Conservation (phyloP, 2,888 invertebrate genomes). For the Danaus chrysippus region DNA sequence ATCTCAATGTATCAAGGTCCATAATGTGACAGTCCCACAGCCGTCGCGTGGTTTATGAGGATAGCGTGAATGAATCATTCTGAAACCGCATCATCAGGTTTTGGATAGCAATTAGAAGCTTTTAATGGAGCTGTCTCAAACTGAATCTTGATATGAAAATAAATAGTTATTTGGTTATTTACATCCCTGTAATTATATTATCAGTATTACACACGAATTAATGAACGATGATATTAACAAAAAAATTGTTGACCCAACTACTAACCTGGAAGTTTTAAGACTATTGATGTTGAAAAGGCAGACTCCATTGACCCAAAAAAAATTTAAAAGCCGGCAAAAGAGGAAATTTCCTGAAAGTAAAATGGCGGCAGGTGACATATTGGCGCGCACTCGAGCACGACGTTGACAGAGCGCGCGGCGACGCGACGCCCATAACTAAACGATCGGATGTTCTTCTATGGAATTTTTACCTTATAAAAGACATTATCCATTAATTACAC, state of each 20-base stretch:
- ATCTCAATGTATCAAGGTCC: conserved; percentile 35
- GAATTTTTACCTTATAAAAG: neutral
- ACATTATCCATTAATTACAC: neutral
- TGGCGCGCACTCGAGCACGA: conserved; percentile 44
- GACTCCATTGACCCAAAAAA: conserved; percentile 32
- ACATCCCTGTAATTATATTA: neutral
- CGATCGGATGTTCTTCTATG: conserved; percentile 16
- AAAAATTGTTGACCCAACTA: conserved; percentile 2
- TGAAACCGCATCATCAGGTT: conserved; percentile 25
- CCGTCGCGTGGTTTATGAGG: conserved; percentile 30
- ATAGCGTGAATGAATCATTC: conserved; percentile 31
- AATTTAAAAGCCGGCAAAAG: conserved; percentile 17
- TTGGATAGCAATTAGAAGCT: conserved; percentile 30
- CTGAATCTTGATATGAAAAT: conserved; percentile 14
- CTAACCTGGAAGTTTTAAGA: conserved; percentile 8
- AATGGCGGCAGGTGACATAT: conserved; percentile 46
- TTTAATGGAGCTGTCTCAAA: conserved; percentile 22
- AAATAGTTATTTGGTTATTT: conserved; percentile 3
- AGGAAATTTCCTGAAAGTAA: conserved; percentile 29
- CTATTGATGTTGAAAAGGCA: conserved; percentile 20
- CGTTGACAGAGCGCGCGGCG: conserved; percentile 50
- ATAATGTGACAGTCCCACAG: conserved; percentile 18
- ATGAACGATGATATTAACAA: neutral
- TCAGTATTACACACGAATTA: neutral
- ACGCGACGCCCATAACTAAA: conserved; percentile 33